Percentiles rank a stretch among this genome's conserved stretches.
Evolutionary conservation across 2,113 vertebrate species (phyloP).

Genomic region (Callaeas wilsoni): DNA sequence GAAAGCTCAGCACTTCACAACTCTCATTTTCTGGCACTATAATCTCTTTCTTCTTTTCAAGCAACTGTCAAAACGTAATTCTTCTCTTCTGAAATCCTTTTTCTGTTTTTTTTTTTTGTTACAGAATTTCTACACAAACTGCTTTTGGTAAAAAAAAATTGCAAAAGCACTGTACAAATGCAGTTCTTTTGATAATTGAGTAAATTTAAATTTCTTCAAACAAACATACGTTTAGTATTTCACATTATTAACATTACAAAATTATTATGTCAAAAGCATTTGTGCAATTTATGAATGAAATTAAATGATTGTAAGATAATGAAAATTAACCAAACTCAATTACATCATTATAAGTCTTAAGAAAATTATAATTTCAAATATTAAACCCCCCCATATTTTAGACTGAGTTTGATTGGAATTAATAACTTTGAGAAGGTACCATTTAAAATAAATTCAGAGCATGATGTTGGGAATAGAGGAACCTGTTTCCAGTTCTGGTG

Average conservation of each 20-base stretch:
- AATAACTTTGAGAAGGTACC: not conserved
- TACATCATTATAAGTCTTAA: not conserved
- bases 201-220: not conserved
- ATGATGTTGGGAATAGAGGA: not conserved
- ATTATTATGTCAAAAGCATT: not conserved
- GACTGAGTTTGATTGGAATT: not conserved
- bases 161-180: not conserved
- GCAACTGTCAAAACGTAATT: not conserved
- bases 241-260: not conserved
- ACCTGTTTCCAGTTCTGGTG: not conserved
- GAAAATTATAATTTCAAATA: not conserved
- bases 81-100: not conserved
- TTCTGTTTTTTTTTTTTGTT: not conserved
- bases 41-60: not conserved
- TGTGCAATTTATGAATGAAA: not conserved
- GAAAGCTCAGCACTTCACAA: not conserved
- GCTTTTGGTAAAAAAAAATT: not conserved
- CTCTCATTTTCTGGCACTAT: not conserved
- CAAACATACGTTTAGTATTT: not conserved
- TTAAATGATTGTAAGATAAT: not conserved
- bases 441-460: not conserved
- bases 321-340: not conserved
- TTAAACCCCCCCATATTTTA: rapidly evolving
- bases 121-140: not conserved
- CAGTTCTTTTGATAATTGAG: not conserved